These are phyloP conservation scores for Apostichopus parvimensis DNA, from an alignment of 35 echinoderm and acorn worm species.

Conservation along the genomic window DNA sequence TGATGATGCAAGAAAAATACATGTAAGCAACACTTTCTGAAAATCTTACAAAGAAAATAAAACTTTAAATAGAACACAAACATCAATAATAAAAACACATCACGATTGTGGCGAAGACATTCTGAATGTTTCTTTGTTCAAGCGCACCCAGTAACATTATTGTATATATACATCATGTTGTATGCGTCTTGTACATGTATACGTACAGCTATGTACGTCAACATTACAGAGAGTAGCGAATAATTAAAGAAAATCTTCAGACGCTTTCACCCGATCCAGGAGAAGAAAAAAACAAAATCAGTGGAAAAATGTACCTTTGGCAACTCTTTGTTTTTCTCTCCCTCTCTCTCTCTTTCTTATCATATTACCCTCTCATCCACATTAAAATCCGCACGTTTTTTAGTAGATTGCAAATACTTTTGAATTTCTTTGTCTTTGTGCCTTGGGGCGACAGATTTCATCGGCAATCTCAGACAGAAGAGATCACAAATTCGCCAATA, in stretches of 20 bases:
- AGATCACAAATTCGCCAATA: background rate
- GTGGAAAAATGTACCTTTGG: conserved; percentile 13
- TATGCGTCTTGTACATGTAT: too few relatives aligned
- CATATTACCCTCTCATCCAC: conserved; percentile 12
- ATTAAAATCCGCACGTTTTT: conserved; percentile 5
- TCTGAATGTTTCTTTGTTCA: too few relatives aligned
- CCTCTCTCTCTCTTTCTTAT: background rate
- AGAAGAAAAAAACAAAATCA: background rate
- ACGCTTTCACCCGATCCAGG: background rate
- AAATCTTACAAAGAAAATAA: too few relatives aligned
- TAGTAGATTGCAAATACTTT: conserved; percentile 1
- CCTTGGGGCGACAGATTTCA: conserved; percentile 6
- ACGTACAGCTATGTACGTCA: background rate
- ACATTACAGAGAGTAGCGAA: background rate
- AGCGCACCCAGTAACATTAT: too few relatives aligned
- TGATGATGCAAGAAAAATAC: too few relatives aligned
- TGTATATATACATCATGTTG: too few relatives aligned
- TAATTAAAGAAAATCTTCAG: background rate
- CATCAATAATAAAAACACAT: too few relatives aligned
- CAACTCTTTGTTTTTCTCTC: background rate
- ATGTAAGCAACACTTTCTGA: too few relatives aligned
- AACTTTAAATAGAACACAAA: too few relatives aligned
- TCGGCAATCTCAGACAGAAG: background rate
- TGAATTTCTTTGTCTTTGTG: conserved; percentile 13
- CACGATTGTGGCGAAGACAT: too few relatives aligned